Percentiles rank a stretch among this genome's conserved stretches.
These are phyloP conservation scores for Eretmochelys imbricata DNA, from an alignment of 2,113 vertebrate genomes.

Conservation along the genomic window DNA sequence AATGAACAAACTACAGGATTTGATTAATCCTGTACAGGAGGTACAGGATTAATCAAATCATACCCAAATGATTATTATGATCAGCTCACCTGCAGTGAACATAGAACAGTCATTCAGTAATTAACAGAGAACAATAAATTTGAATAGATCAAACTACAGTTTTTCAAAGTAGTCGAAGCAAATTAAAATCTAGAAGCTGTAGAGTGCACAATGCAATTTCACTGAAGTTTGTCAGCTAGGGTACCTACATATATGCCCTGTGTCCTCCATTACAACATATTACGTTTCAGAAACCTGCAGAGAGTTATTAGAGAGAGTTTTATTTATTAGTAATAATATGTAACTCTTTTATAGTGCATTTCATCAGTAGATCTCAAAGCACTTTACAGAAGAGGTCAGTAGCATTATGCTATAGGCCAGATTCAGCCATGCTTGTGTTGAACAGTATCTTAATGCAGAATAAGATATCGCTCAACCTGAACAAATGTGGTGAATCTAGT, in stretches of 20 bases:
- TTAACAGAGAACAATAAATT: not conserved
- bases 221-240: not conserved
- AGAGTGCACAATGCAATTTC: not conserved
- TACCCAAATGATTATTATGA: not conserved
- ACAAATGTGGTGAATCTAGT: not conserved
- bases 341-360: not conserved
- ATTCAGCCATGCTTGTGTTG: not conserved
- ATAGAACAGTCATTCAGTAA: not conserved
- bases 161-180: not conserved
- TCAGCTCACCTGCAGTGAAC: not conserved
- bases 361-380: not conserved
- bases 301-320: not conserved
- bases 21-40: not conserved
- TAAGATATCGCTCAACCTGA: not conserved
- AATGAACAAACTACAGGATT: not conserved
- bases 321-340: not conserved
- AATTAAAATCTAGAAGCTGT: not conserved
- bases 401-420: not conserved
- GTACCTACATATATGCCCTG: not conserved
- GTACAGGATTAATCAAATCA: not conserved
- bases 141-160: fast-evolving
- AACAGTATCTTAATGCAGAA: not conserved
- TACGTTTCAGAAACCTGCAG: not conserved
- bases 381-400: not conserved
- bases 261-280: not conserved